phyloP scores from a whole-genome alignment of 2,888 invertebrate genomes.

The Panopea generosa region DNA sequence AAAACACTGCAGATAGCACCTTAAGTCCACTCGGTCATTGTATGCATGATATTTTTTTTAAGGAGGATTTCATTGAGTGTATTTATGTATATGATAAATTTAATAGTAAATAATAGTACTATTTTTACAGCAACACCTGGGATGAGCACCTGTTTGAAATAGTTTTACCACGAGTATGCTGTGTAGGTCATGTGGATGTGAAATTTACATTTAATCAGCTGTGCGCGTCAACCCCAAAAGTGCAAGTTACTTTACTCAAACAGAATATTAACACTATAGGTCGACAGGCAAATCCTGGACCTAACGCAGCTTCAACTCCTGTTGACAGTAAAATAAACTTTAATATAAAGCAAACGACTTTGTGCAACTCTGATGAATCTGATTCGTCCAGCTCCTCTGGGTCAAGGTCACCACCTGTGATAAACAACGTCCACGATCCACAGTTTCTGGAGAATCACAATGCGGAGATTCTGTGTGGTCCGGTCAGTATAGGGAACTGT shows the following conservation, averaged over 20 bases:
- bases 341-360: constrained; percentile 32
- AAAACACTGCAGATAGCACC: no score
- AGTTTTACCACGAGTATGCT: constrained; percentile 91
- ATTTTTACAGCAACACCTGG: constrained; percentile 90
- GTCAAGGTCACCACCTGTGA: constrained; percentile 21
- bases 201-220: constrained; percentile 93
- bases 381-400: constrained; percentile 43
- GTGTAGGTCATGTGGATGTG: constrained; percentile 95
- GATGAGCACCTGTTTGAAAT: constrained; percentile 97
- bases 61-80: no score
- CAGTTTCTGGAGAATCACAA: constrained; percentile 95
- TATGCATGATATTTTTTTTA: no score
- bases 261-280: constrained; percentile 89
- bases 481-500: constrained; percentile 92
- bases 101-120: background rate
- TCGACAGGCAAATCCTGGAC: constrained; percentile 83
- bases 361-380: constrained; percentile 31
- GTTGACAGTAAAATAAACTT: constrained; percentile 70
- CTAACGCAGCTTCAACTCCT: constrained; percentile 43
- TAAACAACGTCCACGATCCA: constrained; percentile 76
- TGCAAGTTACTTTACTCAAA: constrained; percentile 90
- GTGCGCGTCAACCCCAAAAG: constrained; percentile 91
- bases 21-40: no score
- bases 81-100: no score
- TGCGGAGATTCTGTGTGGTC: constrained; percentile 96